These are phyloP conservation scores for Heliothis virescens DNA, from an alignment of 1,140 invertebrate genomes.

Conservation along the genomic window DNA sequence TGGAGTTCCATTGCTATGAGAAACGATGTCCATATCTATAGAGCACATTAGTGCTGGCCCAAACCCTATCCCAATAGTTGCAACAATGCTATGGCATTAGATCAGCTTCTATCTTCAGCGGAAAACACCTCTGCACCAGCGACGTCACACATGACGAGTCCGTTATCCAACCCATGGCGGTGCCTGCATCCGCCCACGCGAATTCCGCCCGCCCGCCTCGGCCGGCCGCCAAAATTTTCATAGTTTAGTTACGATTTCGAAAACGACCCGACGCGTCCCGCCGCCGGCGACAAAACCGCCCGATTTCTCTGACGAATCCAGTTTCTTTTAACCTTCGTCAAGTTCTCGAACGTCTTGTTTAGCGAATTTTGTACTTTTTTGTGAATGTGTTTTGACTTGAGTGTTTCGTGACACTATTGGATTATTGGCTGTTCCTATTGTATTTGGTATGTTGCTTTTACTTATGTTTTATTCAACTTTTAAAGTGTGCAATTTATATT, in stretches of 20 bases:
- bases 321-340: constrained; percentile 76
- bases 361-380: constrained; percentile 54
- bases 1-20: background rate
- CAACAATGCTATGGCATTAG: constrained; percentile 62
- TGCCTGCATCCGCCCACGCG: constrained; percentile 78
- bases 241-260: constrained; percentile 86
- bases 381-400: constrained; percentile 71
- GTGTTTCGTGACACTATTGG: constrained; percentile 75
- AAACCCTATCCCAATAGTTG: constrained; percentile 50
- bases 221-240: constrained; percentile 80
- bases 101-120: constrained; percentile 81
- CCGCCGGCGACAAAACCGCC: constrained; percentile 78
- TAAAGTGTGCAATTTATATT: background rate
- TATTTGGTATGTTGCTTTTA: constrained; percentile 66
- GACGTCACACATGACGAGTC: constrained; percentile 75
- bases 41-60: constrained; percentile 26
- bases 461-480: background rate
- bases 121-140: constrained; percentile 84
- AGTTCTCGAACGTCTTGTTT: constrained; percentile 68
- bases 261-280: constrained; percentile 85
- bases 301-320: constrained; percentile 73
- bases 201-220: constrained; percentile 79
- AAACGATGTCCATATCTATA: background rate
- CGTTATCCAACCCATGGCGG: constrained; percentile 71
- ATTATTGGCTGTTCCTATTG: constrained; percentile 62